Conservation (phyloP, 2,797 vertebrate genomes). For the Dipus sagitta region DNA sequence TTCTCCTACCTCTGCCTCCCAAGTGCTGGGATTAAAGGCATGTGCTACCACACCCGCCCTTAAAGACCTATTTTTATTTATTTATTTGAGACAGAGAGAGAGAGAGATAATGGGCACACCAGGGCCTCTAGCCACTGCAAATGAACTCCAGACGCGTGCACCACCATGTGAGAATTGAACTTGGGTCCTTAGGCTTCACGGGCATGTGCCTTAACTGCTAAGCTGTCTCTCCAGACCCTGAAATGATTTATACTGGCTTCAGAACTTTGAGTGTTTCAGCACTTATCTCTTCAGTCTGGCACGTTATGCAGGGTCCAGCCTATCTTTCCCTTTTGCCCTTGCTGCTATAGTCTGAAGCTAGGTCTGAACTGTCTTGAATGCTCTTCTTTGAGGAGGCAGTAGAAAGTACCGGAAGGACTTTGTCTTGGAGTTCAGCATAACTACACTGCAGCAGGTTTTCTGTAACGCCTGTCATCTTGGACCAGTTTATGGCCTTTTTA, state of each 20-base stretch:
- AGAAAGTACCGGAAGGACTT: slow-evolving; percentile 8
- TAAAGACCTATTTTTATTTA: too few species aligned
- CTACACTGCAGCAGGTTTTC: slow-evolving; percentile 20
- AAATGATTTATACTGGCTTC: background rate
- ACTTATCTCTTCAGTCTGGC: background rate
- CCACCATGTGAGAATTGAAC: too few species aligned
- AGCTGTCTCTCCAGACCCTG: too few species aligned
- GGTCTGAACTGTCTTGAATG: background rate
- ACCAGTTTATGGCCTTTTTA: slow-evolving; percentile 26
- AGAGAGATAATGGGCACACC: too few species aligned
- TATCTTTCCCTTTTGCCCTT: slow-evolving; percentile 15
- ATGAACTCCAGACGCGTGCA: too few species aligned
- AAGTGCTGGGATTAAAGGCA: too few species aligned
- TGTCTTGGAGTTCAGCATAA: background rate
- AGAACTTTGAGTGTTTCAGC: background rate
- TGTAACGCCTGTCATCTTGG: slow-evolving; percentile 52
- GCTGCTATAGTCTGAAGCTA: background rate
- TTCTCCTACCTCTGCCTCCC: too few species aligned
- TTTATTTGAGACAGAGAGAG: too few species aligned
- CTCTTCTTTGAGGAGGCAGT: background rate
- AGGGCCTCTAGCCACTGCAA: too few species aligned
- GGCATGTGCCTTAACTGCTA: too few species aligned
- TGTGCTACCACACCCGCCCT: too few species aligned
- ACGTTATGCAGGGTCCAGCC: background rate
- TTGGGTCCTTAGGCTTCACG: too few species aligned